phyloP scores from a whole-genome alignment of 2,113 vertebrate genomes.

The Planiliza haematocheilus region DNA sequence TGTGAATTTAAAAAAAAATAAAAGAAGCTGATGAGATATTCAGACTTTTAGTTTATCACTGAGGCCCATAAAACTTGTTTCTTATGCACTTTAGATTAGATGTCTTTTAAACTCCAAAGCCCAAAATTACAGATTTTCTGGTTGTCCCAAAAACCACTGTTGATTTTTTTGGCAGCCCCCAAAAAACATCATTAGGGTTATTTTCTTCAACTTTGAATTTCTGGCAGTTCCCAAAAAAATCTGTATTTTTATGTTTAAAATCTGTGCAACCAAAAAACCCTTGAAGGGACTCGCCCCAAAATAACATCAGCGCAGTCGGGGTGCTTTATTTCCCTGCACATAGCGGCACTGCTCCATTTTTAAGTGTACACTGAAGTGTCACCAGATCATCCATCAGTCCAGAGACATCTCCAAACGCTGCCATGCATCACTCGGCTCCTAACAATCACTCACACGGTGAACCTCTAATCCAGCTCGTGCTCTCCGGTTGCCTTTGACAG shows the following conservation, averaged over 20 bases:
- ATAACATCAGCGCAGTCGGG: background rate
- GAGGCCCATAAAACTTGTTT: too few relatives aligned
- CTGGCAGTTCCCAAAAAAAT: background rate
- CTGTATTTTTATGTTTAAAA: background rate
- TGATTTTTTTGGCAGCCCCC: too few relatives aligned
- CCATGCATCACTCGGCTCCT: conserved; percentile 57
- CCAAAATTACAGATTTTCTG: too few relatives aligned
- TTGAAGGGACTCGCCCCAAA: background rate
- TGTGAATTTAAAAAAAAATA: too few relatives aligned
- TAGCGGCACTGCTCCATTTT: conserved; percentile 16
- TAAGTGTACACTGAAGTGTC: conserved; percentile 44
- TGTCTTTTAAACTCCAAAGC: background rate
- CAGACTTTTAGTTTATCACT: background rate
- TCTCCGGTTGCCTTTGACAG: conserved; percentile 75
- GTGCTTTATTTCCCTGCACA: conserved; percentile 10
- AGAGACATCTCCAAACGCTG: conserved; percentile 61
- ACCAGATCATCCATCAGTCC: conserved; percentile 63
- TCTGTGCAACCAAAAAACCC: background rate
- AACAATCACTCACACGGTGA: conserved; percentile 63
- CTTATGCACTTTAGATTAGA: too few relatives aligned
- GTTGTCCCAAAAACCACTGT: too few relatives aligned
- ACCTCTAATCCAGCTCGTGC: conserved; percentile 71
- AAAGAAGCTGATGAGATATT: background rate
- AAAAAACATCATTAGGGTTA: too few relatives aligned
- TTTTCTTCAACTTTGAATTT: background rate